These are phyloP conservation scores for Sebastes melanostomus DNA, from an alignment of 2,797 vertebrate genomes.

Conservation along the genomic window DNA sequence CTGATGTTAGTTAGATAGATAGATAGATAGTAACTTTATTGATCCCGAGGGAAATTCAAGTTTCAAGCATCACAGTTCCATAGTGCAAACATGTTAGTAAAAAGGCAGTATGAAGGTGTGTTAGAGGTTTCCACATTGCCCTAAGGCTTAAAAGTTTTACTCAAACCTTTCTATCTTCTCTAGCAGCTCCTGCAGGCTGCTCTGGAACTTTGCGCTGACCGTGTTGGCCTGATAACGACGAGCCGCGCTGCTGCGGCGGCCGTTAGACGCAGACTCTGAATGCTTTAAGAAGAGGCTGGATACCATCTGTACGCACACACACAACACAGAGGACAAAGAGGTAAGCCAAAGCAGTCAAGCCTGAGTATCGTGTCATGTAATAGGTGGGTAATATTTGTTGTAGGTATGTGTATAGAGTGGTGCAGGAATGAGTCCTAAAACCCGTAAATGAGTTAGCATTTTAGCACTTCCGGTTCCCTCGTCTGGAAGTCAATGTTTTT, in stretches of 20 bases:
- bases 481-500: no score
- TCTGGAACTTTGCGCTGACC: conserved; percentile 94
- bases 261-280: conserved; percentile 80
- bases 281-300: conserved; percentile 92
- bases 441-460: no score
- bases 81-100: no score
- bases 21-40: no score
- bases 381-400: no score
- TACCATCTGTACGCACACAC: conserved; percentile 84
- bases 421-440: no score
- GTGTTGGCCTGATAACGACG: conserved; percentile 92
- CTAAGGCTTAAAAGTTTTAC: background rate
- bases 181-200: conserved; percentile 93
- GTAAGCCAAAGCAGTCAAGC: background rate
- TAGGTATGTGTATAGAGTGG: no score
- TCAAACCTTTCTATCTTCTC: conserved; percentile 95
- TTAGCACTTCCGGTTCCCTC: no score
- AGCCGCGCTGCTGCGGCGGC: conserved; percentile 83
- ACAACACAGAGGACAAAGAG: conserved; percentile 16
- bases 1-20: background rate
- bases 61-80: no score
- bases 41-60: no score
- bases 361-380: no score
- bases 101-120: background rate
- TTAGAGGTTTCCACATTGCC: background rate